Percentiles rank a stretch among this genome's conserved stretches.
These are phyloP conservation scores for Brachymystax lenok DNA, from an alignment of 2,797 vertebrate genomes.

Conservation along the genomic window DNA sequence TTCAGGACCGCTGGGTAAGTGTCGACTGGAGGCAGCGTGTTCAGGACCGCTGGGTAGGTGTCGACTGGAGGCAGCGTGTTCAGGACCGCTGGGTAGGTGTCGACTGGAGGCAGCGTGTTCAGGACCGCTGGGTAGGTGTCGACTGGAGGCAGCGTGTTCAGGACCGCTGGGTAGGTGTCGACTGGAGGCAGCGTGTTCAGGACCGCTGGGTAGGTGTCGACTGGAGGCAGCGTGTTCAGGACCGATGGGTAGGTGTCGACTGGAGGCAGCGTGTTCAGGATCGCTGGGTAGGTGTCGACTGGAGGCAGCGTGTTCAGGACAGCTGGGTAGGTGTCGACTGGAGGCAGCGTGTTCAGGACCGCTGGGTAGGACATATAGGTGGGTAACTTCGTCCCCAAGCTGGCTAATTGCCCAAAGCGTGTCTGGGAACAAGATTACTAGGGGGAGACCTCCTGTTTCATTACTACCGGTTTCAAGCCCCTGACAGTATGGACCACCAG, in stretches of 20 bases:
- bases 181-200: conserved; percentile 53
- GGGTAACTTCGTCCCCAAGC: neutral
- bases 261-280: conserved; percentile 60
- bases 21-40: conserved; percentile 56
- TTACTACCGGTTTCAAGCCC: neutral
- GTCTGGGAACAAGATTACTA: too few species aligned
- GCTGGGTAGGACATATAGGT: neutral
- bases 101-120: conserved; percentile 52
- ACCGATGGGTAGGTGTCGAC: conserved; percentile 56
- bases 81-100: conserved; percentile 58
- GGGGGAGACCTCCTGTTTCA: too few species aligned
- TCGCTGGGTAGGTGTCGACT: conserved; percentile 52
- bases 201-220: conserved; percentile 58
- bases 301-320: conserved; percentile 58
- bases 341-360: conserved; percentile 59
- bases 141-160: conserved; percentile 50
- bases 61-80: conserved; percentile 51
- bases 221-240: conserved; percentile 57
- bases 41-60: conserved; percentile 57
- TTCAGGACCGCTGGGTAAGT: conserved; percentile 53
- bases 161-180: conserved; percentile 61
- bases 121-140: conserved; percentile 60
- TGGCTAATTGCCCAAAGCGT: too few species aligned
- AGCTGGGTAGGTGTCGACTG: conserved; percentile 52
- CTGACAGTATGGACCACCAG: neutral